Evolutionary conservation across 2,797 vertebrate species (phyloP).

Genomic region (Molossus molossus): DNA sequence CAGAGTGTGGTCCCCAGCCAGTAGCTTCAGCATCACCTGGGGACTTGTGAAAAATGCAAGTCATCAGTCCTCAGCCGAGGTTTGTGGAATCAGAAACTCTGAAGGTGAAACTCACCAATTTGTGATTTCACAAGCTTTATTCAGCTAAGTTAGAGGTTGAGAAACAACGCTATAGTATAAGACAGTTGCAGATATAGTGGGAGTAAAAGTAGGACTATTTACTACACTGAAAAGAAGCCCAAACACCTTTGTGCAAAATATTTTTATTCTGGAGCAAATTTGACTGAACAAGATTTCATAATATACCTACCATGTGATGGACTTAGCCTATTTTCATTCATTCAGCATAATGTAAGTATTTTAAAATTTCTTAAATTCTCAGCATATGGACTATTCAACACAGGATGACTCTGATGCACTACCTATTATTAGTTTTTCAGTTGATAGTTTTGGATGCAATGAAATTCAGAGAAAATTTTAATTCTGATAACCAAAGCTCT

Average conservation of each 20-base stretch:
- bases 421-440: constrained; percentile 59
- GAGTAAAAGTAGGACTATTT: constrained; percentile 53
- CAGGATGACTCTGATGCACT: neutral
- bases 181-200: neutral
- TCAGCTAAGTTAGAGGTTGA: neutral
- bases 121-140: neutral
- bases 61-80: neutral
- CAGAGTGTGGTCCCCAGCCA: neutral
- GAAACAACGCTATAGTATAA: neutral
- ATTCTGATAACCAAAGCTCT: constrained; percentile 63
- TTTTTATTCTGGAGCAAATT: neutral
- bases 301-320: neutral
- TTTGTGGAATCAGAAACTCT: neutral
- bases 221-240: neutral
- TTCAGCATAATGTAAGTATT: neutral
- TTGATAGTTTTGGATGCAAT: constrained; percentile 46
- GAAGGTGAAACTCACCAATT: neutral
- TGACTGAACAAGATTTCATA: constrained; percentile 42
- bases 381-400: constrained; percentile 40
- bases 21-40: neutral
- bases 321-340: neutral
- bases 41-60: neutral
- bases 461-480: constrained; percentile 65
- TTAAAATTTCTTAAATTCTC: constrained; percentile 57
- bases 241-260: neutral